These are phyloP conservation scores for Lepidurus arcticus DNA, from an alignment of 1,140 invertebrate genomes.

Conservation along the genomic window DNA sequence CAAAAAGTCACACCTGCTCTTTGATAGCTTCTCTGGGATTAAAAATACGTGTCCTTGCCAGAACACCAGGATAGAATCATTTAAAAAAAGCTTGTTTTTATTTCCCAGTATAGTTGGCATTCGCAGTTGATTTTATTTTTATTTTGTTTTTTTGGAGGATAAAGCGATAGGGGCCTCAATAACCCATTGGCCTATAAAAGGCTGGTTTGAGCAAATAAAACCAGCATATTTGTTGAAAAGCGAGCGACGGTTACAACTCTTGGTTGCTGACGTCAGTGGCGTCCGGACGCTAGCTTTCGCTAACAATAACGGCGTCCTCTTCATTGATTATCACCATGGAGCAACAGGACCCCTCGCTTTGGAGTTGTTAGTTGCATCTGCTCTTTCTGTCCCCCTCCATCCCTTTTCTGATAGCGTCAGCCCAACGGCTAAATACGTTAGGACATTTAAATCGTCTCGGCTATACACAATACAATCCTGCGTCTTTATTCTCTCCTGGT, in stretches of 20 bases:
- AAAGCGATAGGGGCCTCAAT: background rate
- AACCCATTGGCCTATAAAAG: background rate
- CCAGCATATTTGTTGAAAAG: background rate
- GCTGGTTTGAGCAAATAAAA: background rate
- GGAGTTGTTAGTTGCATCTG: constrained; percentile 15
- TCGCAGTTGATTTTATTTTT: no score
- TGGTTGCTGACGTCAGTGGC: background rate
- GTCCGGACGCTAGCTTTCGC: background rate
- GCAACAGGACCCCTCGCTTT: constrained; percentile 16
- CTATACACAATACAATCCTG: background rate
- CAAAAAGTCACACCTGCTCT: constrained; percentile 10
- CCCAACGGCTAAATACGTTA: constrained; percentile 21
- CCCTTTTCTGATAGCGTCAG: constrained; percentile 14
- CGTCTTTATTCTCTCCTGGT: background rate
- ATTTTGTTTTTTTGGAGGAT: no score
- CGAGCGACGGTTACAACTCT: constrained; percentile 6
- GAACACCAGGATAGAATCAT: no score
- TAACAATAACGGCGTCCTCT: constrained; percentile 12
- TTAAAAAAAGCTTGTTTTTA: no score
- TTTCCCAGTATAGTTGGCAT: no score
- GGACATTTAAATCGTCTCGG: constrained; percentile 21
- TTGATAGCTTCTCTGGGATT: background rate
- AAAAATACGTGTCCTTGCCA: background rate
- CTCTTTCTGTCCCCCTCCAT: background rate
- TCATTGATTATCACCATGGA: constrained; percentile 15